Percentiles rank a stretch among this genome's conserved stretches.
phyloP scores from a whole-genome alignment of 2,888 invertebrate species.

The Augiades crinisus region DNA sequence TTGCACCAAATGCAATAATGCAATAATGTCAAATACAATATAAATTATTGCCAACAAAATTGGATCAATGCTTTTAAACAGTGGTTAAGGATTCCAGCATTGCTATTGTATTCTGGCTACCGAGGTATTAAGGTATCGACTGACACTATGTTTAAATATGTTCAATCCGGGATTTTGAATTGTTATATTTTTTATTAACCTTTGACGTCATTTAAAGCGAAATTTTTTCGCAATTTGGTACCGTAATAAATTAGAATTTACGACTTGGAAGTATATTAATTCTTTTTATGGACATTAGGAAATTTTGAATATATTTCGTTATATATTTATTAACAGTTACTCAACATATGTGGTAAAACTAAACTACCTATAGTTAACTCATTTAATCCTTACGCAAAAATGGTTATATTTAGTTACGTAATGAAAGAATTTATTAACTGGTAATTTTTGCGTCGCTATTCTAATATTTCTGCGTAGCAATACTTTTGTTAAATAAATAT shows the following conservation, averaged over 20 bases:
- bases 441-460: neutral
- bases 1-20: too few relatives aligned
- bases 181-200: too few relatives aligned
- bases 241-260: constrained; percentile 20
- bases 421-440: neutral
- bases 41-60: too few relatives aligned
- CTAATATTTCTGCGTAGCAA: neutral
- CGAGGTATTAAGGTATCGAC: too few relatives aligned
- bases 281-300: constrained; percentile 19
- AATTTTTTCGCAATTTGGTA: constrained; percentile 8
- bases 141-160: neutral
- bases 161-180: too few relatives aligned
- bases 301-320: constrained; percentile 24
- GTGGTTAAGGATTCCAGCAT: too few relatives aligned
- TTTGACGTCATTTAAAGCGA: neutral
- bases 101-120: too few relatives aligned
- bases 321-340: constrained; percentile 22
- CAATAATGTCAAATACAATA: too few relatives aligned
- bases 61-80: too few relatives aligned
- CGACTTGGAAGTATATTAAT: constrained; percentile 12
- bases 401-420: neutral
- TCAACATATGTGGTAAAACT: constrained; percentile 27
- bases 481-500: too few relatives aligned
- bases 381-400: constrained; percentile 19
- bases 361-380: constrained; percentile 10